Base-by-base conservation (phyloP, 2,797 vertebrate species). In the Neosalanx taihuensis region DNA sequence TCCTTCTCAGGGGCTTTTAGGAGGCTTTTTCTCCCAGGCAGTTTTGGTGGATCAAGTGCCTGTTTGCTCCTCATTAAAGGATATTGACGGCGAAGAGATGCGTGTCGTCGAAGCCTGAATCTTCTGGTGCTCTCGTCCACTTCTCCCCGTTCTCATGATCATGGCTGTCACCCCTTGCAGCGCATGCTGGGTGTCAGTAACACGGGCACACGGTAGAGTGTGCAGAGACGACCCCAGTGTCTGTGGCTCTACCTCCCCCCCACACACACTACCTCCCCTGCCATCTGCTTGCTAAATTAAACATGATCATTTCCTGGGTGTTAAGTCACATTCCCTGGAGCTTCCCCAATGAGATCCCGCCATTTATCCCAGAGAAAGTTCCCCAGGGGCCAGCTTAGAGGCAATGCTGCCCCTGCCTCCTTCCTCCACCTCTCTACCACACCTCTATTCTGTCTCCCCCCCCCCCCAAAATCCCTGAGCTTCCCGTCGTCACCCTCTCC, bases 261-360 rank as follows among this genome's bases (percentile, higher is more conserved):
- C 74, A 31, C 56, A 33, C n/a, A n/a, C 35, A 4, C 15, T n/a
- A 30, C 60, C 17, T 26, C 86, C 87, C 81, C 81, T 83, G 83
- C 92, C 91, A 92, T 92, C 91, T 93, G 91, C 84, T 91, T 86
- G 85, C 88, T 93, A 93, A 93, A 93, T 93, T 92, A 93, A 94
- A 93, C 91, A 92, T 94, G 89, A 91, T 92, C 89, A 92, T 93
- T 91, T 93, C 90, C 89, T 90, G 84, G 90, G 88, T 81, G 78
- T 92, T 92, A 91, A 90, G 90, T 92, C 90, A 84, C 84, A 84
- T 88, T 91, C 91, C 78, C 85, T 60, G 67, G 74, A 81, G 77
- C 76, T 73, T 84, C 66, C 60, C 81, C 84, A 83, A 87, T 86
- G 83, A 90, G 86, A 87, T 90, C 83, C 82, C 79, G 85, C 76